Evolutionary conservation across 2,797 vertebrate genomes (phyloP).

Genomic region (Euphonia xanthogaster): DNA sequence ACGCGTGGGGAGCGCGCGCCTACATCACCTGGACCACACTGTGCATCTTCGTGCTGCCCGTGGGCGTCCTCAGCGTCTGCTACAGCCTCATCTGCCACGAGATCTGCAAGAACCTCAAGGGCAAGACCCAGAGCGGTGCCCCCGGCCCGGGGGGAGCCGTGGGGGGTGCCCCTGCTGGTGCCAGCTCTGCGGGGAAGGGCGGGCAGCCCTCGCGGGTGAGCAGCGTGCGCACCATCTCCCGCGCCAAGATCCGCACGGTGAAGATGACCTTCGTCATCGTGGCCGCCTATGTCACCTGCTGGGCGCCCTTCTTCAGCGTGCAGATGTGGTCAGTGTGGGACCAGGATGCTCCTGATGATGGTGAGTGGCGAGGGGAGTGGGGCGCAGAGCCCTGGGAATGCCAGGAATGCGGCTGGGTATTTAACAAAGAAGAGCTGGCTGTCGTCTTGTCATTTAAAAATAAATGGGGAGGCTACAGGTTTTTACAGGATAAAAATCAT

Average conservation of each 20-base stretch:
- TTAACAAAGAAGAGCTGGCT: accelerated
- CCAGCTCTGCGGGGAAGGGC: not conserved
- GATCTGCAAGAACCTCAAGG: constrained; percentile 88
- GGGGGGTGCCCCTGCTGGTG: accelerated
- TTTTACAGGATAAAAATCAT: no score
- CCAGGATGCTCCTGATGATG: constrained; percentile 78
- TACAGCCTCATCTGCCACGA: constrained; percentile 88
- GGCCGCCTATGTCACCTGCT: constrained; percentile 83
- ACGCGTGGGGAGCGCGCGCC: constrained; percentile 84
- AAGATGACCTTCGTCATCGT: constrained; percentile 91
- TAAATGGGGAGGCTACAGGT: accelerated
- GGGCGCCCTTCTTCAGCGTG: constrained; percentile 88
- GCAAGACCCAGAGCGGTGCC: constrained; percentile 74
- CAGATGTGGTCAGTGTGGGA: constrained; percentile 92
- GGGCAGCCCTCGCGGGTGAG: constrained; percentile 71
- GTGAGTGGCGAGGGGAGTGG: constrained; percentile 36
- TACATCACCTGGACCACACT: constrained; percentile 91
- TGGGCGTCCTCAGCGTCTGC: constrained; percentile 80
- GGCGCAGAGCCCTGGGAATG: accelerated
- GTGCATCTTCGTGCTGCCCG: constrained; percentile 86
- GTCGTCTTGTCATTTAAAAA: accelerated
- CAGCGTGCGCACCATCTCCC: constrained; percentile 79
- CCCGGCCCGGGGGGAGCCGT: accelerated
- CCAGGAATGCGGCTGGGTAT: accelerated
- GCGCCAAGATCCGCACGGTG: constrained; percentile 86